phyloP scores from a whole-genome alignment of 1,140 invertebrate genomes.

The Dreissena rostriformis region DNA sequence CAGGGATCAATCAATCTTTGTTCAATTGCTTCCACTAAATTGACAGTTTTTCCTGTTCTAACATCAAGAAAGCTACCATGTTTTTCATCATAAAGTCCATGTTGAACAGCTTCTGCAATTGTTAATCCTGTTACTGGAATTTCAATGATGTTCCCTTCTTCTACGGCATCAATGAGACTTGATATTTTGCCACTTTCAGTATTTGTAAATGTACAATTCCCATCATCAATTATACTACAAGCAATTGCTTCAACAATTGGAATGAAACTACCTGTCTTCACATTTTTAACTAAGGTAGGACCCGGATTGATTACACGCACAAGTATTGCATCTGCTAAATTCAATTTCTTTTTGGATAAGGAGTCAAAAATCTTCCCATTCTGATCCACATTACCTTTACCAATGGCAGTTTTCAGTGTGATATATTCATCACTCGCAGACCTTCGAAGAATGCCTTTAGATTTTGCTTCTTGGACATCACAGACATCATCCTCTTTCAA shows the following conservation, averaged over 20 bases:
- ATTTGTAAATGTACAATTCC: conserved; percentile 86
- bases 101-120: conserved; percentile 67
- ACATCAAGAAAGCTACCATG: conserved; percentile 48
- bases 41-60: conserved; percentile 33
- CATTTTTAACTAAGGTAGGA: conserved; percentile 63
- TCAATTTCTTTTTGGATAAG: conserved; percentile 80
- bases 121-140: conserved; percentile 60
- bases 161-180: conserved; percentile 76
- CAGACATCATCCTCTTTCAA: conserved; percentile 84
- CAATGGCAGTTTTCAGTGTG: conserved; percentile 36
- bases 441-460: conserved; percentile 85
- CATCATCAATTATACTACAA: conserved; percentile 90
- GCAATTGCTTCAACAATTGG: conserved; percentile 92
- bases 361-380: conserved; percentile 90
- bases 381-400: conserved; percentile 89
- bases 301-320: conserved; percentile 44
- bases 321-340: conserved; percentile 45
- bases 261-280: conserved; percentile 79
- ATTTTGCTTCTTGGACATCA: conserved; percentile 83
- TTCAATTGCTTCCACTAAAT: conserved; percentile 43
- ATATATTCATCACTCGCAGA: conserved; percentile 50
- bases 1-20: conserved; percentile 46
- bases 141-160: conserved; percentile 82
- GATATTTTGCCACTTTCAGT: conserved; percentile 89
- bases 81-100: conserved; percentile 64